Evolutionary conservation across 1,140 invertebrate genomes (phyloP), one percentile per base, ranked within the genome.

Genomic region (Pantala flavescens): DNA sequence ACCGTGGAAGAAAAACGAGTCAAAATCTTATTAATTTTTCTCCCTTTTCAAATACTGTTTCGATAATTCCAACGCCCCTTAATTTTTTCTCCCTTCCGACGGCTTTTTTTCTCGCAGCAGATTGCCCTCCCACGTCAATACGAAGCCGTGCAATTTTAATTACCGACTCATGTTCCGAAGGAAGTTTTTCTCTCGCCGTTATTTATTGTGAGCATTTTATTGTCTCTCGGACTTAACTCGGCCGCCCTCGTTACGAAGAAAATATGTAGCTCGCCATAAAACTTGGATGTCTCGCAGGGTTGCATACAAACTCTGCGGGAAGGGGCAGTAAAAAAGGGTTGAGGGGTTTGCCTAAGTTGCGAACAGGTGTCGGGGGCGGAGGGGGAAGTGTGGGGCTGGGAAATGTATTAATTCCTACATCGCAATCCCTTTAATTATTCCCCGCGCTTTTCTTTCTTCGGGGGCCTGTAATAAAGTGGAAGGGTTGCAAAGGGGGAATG

Each of bases 191-290:
- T 63, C 49, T 12, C n/a, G 14, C 49, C 49, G 14, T 63, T 63
- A 63, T 63, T 63, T 63, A 63, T 63, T 63, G 49, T 21, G 49
- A 63, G 49, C 5, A 63, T 63, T 63, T 63, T 63, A 63, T 63
- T 63, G 49, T 21, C 49, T 63, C 49, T 12, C 28, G 28, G 28
- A 2, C 28, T 36, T 12, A 19, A 63, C 49, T 19, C 49, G 5
- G 1, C 12, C 49, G 49, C n/a, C 12, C 49, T 63, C 49, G 49
- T 63, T 63, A 16, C 3, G 12, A 63, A 63, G 49, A 63, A 63
- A 19, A 63, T 21, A 63, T 63, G 49, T 63, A 21, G 3, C 3
- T 7, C 16, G 49, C 49, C 49, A 63, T 63, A 63, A 63, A 63
- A 63, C 49, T 63, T 12, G 49, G 49, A 63, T 63, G 49, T 63